phyloP scores from a whole-genome alignment of 2,797 vertebrate species.

The Syngnathus acus region DNA sequence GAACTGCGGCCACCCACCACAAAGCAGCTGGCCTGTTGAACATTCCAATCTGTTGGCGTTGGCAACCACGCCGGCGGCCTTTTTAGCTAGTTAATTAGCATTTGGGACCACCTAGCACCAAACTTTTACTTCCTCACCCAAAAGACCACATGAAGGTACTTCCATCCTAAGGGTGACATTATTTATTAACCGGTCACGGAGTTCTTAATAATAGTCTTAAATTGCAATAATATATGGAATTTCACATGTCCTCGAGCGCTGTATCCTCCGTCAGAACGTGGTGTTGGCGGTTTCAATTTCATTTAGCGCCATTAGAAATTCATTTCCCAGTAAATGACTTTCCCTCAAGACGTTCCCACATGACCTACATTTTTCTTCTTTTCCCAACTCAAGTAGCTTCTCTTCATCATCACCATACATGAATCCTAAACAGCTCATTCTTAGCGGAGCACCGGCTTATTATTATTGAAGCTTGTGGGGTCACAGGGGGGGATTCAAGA shows the following conservation, averaged over 20 bases:
- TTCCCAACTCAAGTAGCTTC: conserved; percentile 11
- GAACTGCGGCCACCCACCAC: conserved; percentile 44
- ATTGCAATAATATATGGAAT: conserved; percentile 1
- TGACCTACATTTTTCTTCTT: conserved; percentile 54
- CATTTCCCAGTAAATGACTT: conserved; percentile 70
- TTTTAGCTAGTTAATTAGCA: conserved; percentile 42
- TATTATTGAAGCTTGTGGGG: neutral
- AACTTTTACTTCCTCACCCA: conserved; percentile 32
- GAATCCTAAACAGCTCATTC: conserved; percentile 28
- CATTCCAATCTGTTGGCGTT: conserved; percentile 42
- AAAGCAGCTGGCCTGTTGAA: conserved; percentile 53
- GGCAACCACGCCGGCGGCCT: conserved; percentile 35
- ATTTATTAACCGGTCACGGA: neutral
- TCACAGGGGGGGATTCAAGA: neutral
- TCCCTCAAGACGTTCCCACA: conserved; percentile 51
- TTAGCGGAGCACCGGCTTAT: conserved; percentile 5
- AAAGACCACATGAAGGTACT: neutral
- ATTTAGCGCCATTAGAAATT: conserved; percentile 73
- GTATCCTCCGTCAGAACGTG: conserved; percentile 2
- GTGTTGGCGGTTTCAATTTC: conserved; percentile 62
- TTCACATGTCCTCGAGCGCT: conserved; percentile 28
- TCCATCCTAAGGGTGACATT: neutral
- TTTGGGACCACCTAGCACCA: conserved; percentile 31
- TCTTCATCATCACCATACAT: conserved; percentile 12
- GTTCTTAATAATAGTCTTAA: neutral